A percentile compares a stretch with the other conserved stretches of the same genome.
These are phyloP conservation scores for Amblyopsis rosae DNA, from an alignment of 2,113 vertebrate genomes.

Conservation along the genomic window DNA sequence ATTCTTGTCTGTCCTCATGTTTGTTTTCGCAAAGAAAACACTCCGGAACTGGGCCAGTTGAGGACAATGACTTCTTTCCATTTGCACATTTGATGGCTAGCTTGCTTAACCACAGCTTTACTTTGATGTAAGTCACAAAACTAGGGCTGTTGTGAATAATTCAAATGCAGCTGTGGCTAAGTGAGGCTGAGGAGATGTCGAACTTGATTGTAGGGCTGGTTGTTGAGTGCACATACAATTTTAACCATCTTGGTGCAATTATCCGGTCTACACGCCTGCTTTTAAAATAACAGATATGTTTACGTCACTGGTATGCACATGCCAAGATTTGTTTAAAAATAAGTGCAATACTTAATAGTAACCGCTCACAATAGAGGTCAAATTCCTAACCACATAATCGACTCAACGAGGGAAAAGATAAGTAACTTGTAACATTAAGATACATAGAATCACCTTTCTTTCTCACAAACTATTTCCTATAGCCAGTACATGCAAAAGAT, in stretches of 20 bases:
- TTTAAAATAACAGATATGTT: not conserved
- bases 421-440: not conserved
- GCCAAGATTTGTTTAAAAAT: not conserved
- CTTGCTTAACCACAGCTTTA: slow-evolving; percentile 28
- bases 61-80: slow-evolving; percentile 30
- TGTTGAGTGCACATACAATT: slow-evolving; percentile 21
- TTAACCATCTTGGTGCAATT: slow-evolving; percentile 12
- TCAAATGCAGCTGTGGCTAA: slow-evolving; percentile 59
- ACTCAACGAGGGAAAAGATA: not conserved
- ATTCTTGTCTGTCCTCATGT: not conserved
- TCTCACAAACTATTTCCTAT: too few species aligned
- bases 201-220: slow-evolving; percentile 23
- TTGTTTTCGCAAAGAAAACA: slow-evolving; percentile 21
- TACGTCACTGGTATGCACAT: not conserved
- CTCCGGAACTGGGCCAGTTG: slow-evolving; percentile 12
- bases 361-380: not conserved
- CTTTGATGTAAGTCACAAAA: slow-evolving; percentile 75
- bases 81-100: slow-evolving; percentile 21
- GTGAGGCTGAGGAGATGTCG: slow-evolving; percentile 33
- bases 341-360: not conserved
- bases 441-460: not conserved
- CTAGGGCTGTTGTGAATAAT: slow-evolving; percentile 74
- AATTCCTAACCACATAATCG: not conserved
- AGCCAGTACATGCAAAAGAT: too few species aligned
- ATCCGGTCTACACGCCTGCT: not conserved